Conservation (phyloP, 2,113 vertebrate genomes). For the Saiga tatarica region DNA sequence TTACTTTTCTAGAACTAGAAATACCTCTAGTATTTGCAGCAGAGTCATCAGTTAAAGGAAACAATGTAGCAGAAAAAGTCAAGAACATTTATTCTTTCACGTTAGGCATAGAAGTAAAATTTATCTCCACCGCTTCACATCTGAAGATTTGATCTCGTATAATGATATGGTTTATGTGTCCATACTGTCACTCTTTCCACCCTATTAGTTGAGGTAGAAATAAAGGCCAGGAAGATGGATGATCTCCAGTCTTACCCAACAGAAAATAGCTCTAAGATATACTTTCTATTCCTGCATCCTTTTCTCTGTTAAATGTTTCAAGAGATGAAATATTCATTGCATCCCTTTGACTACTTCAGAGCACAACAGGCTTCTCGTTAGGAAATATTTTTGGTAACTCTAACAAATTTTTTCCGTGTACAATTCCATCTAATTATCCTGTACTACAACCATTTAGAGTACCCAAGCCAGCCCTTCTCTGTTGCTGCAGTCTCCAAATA, state of each 20-base stretch:
- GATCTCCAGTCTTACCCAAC: background rate
- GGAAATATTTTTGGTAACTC: constrained; percentile 75
- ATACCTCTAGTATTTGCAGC: background rate
- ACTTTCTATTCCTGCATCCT: constrained; percentile 72
- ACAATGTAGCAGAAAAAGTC: background rate
- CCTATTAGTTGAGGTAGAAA: constrained; percentile 18
- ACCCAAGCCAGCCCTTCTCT: constrained; percentile 65
- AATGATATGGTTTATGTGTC: background rate
- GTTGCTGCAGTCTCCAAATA: constrained; percentile 51
- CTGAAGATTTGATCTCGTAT: background rate
- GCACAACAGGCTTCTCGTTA: constrained; percentile 77
- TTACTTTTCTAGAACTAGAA: constrained; percentile 14
- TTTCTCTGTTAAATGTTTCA: constrained; percentile 78
- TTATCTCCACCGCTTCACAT: background rate
- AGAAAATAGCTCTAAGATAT: constrained; percentile 59
- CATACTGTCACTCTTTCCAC: background rate
- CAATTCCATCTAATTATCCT: constrained; percentile 72
- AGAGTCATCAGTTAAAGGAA: background rate
- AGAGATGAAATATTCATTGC: constrained; percentile 73
- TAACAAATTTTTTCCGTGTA: constrained; percentile 74
- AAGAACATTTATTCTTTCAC: background rate
- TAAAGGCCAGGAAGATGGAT: constrained; percentile 41
- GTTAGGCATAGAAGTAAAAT: background rate
- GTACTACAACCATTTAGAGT: constrained; percentile 72
- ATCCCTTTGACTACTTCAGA: constrained; percentile 76